These are phyloP conservation scores for Synanthedon andrenaeformis DNA, from an alignment of 2,888 invertebrate species.

Conservation along the genomic window DNA sequence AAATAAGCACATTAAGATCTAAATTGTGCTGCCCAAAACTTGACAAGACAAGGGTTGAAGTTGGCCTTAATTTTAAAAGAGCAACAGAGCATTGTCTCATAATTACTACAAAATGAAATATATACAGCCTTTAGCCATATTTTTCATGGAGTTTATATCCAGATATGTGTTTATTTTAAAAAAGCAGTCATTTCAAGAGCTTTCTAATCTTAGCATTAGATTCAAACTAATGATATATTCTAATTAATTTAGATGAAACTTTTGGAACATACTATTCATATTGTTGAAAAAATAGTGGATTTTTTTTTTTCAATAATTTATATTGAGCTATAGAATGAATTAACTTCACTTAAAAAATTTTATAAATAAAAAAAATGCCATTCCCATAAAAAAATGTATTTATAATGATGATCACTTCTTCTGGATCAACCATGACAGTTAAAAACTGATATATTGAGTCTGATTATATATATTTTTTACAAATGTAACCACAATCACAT, in stretches of 20 bases:
- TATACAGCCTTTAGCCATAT: no score
- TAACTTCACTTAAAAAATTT: not conserved
- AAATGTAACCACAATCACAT: not conserved
- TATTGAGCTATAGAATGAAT: not conserved
- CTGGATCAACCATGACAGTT: constrained; percentile 50
- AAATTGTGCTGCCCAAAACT: no score
- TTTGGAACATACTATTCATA: not conserved
- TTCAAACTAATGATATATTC: not conserved
- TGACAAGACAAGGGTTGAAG: no score
- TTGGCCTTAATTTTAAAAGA: no score
- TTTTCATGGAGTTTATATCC: no score
- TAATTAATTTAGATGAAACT: not conserved
- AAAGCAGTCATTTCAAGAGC: no score
- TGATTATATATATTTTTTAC: constrained; percentile 25
- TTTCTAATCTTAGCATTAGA: not conserved
- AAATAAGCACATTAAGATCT: no score
- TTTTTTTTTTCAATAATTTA: not conserved
- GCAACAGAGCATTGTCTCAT: no score
- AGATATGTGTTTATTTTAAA: no score
- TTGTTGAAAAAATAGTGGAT: not conserved
- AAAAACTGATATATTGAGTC: constrained; percentile 75
- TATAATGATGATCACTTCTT: constrained; percentile 39
- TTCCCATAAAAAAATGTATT: not conserved
- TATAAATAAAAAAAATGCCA: not conserved
- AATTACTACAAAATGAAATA: no score